phyloP scores from a whole-genome alignment of 1,140 invertebrate species.

The Psilanteris sp. region DNA sequence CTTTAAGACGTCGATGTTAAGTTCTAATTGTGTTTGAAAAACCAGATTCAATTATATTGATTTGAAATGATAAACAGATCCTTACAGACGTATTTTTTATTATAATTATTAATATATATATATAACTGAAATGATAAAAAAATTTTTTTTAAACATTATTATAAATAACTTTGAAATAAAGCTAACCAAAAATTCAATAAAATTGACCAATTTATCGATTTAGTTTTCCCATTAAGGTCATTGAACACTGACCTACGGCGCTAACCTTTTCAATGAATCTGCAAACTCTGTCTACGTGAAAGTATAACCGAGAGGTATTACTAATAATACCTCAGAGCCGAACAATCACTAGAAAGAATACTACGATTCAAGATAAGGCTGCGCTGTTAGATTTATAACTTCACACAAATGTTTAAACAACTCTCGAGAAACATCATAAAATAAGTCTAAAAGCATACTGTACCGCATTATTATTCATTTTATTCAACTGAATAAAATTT shows the following conservation, averaged over 20 bases:
- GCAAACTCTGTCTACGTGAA: conserved; percentile 57
- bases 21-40: no score
- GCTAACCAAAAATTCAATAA: no score
- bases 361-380: conserved; percentile 38
- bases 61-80: no score
- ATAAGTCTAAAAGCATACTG: no score
- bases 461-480: no score
- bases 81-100: no score
- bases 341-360: conserved; percentile 52
- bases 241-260: conserved; percentile 55
- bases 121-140: no score
- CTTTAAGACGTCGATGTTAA: no score
- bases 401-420: conserved; percentile 33
- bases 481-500: no score
- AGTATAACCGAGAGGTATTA: conserved; percentile 60
- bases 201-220: conserved; percentile 32
- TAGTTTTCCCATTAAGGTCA: conserved; percentile 47
- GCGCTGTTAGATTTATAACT: conserved; percentile 18
- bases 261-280: conserved; percentile 63
- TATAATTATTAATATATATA: no score
- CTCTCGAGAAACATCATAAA: neutral
- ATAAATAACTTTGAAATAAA: no score
- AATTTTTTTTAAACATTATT: conserved; percentile 8
- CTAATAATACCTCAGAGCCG: conserved; percentile 47
- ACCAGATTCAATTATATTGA: no score